Conservation (phyloP, 2,888 invertebrate species). For the Yponomeuta malinellus region DNA sequence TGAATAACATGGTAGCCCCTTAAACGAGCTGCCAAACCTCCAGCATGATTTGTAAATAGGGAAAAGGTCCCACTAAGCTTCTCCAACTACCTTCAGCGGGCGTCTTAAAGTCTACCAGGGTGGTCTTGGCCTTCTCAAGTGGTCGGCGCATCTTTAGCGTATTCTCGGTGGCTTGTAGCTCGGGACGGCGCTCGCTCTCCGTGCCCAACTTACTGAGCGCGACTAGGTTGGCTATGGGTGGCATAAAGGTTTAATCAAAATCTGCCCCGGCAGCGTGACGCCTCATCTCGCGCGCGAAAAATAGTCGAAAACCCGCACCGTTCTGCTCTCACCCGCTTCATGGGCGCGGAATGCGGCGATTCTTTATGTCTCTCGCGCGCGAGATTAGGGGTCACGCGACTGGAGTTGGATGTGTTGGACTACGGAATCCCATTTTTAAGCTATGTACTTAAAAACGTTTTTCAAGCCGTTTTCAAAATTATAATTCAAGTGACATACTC, state of each 20-base stretch:
- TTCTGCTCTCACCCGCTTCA: too few species aligned
- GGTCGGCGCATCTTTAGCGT: slow-evolving; percentile 63
- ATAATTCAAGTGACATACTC: too few species aligned
- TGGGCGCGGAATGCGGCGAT: too few species aligned
- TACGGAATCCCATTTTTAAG: too few species aligned
- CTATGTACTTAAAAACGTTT: background rate
- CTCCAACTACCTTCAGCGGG: slow-evolving; percentile 63
- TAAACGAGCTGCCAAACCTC: too few species aligned
- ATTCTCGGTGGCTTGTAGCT: slow-evolving; percentile 59
- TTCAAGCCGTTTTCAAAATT: background rate
- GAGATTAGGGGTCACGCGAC: too few species aligned
- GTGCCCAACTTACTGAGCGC: slow-evolving; percentile 74
- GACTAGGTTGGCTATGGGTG: slow-evolving; percentile 66
- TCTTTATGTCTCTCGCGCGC: too few species aligned
- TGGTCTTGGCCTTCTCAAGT: slow-evolving; percentile 72
- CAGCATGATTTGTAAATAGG: too few species aligned
- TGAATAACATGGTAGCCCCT: too few species aligned
- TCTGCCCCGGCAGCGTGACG: background rate
- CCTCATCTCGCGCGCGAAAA: too few species aligned
- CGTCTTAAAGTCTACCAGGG: slow-evolving; percentile 58
- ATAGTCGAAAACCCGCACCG: too few species aligned
- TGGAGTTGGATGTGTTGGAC: too few species aligned
- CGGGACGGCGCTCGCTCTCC: slow-evolving; percentile 59
- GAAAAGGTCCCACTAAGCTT: slow-evolving; percentile 15
- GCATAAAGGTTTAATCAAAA: slow-evolving; percentile 23